Percentiles rank a stretch among this genome's conserved stretches.
Evolutionary conservation across 2,888 invertebrate species (phyloP).

Genomic region (Apamea sordens): DNA sequence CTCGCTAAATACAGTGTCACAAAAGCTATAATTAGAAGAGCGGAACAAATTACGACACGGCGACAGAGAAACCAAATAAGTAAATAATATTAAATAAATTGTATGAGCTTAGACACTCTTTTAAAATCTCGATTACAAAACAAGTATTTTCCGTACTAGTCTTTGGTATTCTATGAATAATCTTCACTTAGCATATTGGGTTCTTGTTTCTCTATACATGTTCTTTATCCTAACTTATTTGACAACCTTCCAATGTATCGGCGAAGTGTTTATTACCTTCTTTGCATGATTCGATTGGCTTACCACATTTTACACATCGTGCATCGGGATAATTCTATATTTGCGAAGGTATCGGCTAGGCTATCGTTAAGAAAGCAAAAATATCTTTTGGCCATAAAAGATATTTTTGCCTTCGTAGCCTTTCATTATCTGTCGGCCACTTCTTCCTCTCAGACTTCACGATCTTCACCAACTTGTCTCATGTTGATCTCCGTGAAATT

Average conservation of each 20-base stretch:
- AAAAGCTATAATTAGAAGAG: constrained; percentile 43
- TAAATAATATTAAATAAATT: too few relatives aligned
- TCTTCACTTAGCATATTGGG: constrained; percentile 27
- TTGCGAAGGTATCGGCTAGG: neutral
- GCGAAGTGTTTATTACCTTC: neutral
- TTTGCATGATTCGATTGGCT: constrained; percentile 29
- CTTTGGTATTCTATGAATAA: constrained; percentile 35
- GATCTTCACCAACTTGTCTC: neutral
- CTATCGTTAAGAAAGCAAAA: too few relatives aligned
- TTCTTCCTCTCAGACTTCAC: neutral
- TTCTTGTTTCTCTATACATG: constrained; percentile 11
- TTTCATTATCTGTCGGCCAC: neutral
- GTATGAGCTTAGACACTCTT: constrained; percentile 42
- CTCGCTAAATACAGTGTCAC: constrained; percentile 36
- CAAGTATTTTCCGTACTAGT: constrained; percentile 23
- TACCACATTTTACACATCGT: neutral
- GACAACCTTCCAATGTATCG: constrained; percentile 18
- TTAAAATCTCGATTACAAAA: constrained; percentile 24
- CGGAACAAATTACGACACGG: constrained; percentile 28
- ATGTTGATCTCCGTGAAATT: neutral
- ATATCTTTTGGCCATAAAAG: neutral
- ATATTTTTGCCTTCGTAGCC: neutral
- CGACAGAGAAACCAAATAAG: constrained; percentile 23
- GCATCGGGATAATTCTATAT: neutral
- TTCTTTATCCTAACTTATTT: constrained; percentile 34